phyloP scores from a whole-genome alignment of 2,888 invertebrate genomes.

The Ametastegia equiseti region DNA sequence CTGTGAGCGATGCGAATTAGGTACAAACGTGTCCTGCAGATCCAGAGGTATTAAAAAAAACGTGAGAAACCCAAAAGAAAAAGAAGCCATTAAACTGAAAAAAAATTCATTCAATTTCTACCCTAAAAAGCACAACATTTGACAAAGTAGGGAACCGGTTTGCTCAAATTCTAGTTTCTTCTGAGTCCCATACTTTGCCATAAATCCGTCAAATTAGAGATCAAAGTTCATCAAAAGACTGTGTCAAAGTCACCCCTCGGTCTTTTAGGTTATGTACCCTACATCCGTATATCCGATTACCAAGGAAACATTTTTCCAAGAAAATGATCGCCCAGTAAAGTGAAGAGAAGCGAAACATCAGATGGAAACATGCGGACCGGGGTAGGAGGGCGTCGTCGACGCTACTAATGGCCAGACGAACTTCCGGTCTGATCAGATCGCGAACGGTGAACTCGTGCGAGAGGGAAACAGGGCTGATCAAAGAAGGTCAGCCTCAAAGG shows the following conservation, averaged over 20 bases:
- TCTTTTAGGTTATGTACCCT: not conserved
- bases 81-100: not conserved
- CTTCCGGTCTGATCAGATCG: slow-evolving; percentile 22
- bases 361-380: slow-evolving; percentile 4
- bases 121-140: not conserved
- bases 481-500: slow-evolving; percentile 45
- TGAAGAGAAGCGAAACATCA: not conserved
- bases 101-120: not conserved
- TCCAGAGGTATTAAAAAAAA: not conserved
- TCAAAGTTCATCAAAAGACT: not conserved
- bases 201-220: not conserved
- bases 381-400: not conserved
- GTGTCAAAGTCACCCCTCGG: slow-evolving; percentile 3
- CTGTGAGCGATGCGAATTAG: slow-evolving; percentile 11
- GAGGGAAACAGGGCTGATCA: slow-evolving; percentile 34
- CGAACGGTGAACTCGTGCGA: not conserved
- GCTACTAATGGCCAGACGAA: slow-evolving; percentile 42
- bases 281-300: slow-evolving; percentile 37
- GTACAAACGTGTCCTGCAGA: not conserved
- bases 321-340: slow-evolving; percentile 4
- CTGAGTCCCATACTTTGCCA: not conserved
- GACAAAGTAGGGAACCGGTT: not conserved
- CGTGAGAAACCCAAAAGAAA: not conserved
- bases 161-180: not conserved
- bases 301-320: not conserved